Percentiles rank a stretch among this genome's conserved stretches.
These are phyloP conservation scores for Beris morrisii DNA, from an alignment of 2,888 invertebrate genomes.

Conservation along the genomic window DNA sequence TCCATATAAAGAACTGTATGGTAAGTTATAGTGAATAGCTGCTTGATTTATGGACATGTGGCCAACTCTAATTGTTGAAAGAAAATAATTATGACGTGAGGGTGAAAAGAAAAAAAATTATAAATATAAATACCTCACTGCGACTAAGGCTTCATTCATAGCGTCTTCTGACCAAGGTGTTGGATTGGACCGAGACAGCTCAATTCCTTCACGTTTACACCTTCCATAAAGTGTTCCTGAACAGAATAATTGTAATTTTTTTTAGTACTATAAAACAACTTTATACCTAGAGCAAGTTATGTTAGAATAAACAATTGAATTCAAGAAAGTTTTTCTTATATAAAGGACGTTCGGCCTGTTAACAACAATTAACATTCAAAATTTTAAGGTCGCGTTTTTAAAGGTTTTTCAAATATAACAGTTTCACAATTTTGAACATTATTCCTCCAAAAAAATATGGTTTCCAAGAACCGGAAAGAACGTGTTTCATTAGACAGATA, in stretches of 20 bases:
- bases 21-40: conserved; percentile 87
- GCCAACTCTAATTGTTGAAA: conserved; percentile 65
- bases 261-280: too few relatives aligned
- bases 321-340: too few relatives aligned
- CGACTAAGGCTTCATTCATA: conserved; percentile 87
- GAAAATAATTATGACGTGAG: not conserved
- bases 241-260: conserved; percentile 33
- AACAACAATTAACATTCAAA: too few relatives aligned
- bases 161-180: conserved; percentile 94
- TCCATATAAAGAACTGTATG: conserved; percentile 87
- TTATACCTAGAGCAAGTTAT: too few relatives aligned
- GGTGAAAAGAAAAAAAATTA: not conserved
- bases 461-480: too few relatives aligned
- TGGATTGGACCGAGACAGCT: conserved; percentile 84
- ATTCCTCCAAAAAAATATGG: too few relatives aligned
- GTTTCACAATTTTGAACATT: too few relatives aligned
- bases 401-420: too few relatives aligned
- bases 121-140: conserved; percentile 68
- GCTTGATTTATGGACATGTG: conserved; percentile 94
- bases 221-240: conserved; percentile 81
- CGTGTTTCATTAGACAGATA: too few relatives aligned
- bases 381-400: too few relatives aligned
- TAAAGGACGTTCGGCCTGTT: too few relatives aligned
- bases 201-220: conserved; percentile 88
- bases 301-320: too few relatives aligned